phyloP scores from a whole-genome alignment of 64 coral and sea anemone species.

The Catalaphyllia jardinei region DNA sequence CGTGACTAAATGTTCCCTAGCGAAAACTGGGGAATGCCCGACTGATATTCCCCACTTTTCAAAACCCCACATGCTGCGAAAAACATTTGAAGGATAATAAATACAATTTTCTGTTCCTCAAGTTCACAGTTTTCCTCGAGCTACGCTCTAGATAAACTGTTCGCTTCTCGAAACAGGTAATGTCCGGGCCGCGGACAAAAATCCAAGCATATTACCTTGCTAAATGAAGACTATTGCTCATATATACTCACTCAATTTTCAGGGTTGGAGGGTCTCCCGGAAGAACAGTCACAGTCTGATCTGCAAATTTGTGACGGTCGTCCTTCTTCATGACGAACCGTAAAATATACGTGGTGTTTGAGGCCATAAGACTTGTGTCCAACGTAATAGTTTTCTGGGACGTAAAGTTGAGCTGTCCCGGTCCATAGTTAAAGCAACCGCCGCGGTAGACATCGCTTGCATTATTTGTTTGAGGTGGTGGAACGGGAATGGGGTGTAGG shows the following conservation, averaged over 20 bases:
- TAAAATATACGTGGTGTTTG: conserved; percentile 36
- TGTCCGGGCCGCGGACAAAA: too few relatives aligned
- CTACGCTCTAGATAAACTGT: too few relatives aligned
- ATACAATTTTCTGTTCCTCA: too few relatives aligned
- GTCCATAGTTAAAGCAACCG: conserved; percentile 46
- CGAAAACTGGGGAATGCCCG: too few relatives aligned
- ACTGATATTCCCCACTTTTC: too few relatives aligned
- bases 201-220: neutral
- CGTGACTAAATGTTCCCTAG: too few relatives aligned
- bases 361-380: neutral
- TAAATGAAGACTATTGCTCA: neutral
- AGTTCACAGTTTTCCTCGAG: too few relatives aligned
- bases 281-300: neutral
- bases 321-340: conserved; percentile 18
- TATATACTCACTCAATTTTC: conserved; percentile 38
- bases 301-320: neutral
- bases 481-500: neutral
- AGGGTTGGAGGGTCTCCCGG: conserved; percentile 43
- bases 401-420: conserved; percentile 20
- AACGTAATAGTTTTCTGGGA: neutral
- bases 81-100: too few relatives aligned
- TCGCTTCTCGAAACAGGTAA: too few relatives aligned
- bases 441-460: conserved; percentile 10
- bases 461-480: neutral
- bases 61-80: too few relatives aligned